Evolutionary conservation across 2,797 vertebrate genomes (phyloP).

Genomic region (Tenualosa ilisha): DNA sequence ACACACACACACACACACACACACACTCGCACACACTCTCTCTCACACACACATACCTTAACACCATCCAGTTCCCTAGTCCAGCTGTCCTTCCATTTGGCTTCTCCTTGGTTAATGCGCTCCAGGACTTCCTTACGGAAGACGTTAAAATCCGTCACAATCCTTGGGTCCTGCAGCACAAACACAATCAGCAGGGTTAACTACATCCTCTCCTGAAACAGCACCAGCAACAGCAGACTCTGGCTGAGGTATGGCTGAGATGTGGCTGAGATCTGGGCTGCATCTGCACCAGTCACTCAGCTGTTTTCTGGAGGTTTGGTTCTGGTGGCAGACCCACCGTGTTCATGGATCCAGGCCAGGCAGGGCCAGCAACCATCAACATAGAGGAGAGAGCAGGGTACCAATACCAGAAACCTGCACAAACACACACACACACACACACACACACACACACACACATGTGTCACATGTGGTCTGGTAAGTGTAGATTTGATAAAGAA

Average conservation of each 20-base stretch:
- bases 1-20: not conserved
- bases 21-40: not conserved
- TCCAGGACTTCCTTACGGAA: not conserved
- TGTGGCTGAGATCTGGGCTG: not conserved
- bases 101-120: not conserved
- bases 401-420: conserved; percentile 1
- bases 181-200: not conserved
- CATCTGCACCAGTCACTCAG: not conserved
- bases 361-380: not conserved
- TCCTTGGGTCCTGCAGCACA: not conserved
- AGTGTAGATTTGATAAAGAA: no score
- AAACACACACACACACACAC: conserved; percentile 6
- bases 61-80: not conserved
- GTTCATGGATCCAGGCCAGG: not conserved
- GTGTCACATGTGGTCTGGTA: no score
- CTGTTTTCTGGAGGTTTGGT: not conserved
- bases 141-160: not conserved
- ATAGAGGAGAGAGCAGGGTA: not conserved
- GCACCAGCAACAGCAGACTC: not conserved
- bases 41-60: not conserved
- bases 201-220: not conserved
- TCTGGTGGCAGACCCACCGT: not conserved
- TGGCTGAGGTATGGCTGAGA: not conserved
- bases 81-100: not conserved
- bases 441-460: not conserved